A percentile compares a stretch with the other conserved stretches of the same genome.
phyloP scores from a whole-genome alignment of 2,113 vertebrate species.

The Hippolais icterina region DNA sequence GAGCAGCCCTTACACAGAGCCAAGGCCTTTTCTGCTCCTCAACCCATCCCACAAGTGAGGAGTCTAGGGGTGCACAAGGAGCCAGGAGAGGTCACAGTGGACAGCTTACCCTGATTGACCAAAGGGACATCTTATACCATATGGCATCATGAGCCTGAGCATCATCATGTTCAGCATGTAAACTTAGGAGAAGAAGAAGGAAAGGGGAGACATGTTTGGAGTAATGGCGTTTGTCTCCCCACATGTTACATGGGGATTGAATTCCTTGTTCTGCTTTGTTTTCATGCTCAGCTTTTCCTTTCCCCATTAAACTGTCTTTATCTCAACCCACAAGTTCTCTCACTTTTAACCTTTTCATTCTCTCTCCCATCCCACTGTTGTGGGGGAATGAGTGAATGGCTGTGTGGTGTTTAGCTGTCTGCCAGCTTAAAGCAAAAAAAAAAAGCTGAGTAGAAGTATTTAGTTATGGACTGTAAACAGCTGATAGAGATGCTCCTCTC shows the following conservation, averaged over 20 bases:
- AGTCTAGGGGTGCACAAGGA: background rate
- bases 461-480: background rate
- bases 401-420: background rate
- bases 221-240: fast-evolving
- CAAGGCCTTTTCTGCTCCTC: background rate
- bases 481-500: background rate
- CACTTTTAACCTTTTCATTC: background rate
- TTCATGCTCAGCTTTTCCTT: background rate
- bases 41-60: background rate
- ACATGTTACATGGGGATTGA: background rate
- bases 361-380: background rate
- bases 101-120: background rate
- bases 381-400: background rate
- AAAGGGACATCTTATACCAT: background rate
- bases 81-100: background rate
- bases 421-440: background rate
- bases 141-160: background rate
- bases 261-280: background rate
- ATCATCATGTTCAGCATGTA: background rate
- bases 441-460: background rate
- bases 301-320: background rate
- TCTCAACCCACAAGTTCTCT: background rate
- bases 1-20: background rate
- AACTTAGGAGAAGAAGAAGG: background rate
- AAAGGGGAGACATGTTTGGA: background rate